Evolutionary conservation across 2,113 vertebrate genomes (phyloP).

Genomic region (Pungitius pungitius): DNA sequence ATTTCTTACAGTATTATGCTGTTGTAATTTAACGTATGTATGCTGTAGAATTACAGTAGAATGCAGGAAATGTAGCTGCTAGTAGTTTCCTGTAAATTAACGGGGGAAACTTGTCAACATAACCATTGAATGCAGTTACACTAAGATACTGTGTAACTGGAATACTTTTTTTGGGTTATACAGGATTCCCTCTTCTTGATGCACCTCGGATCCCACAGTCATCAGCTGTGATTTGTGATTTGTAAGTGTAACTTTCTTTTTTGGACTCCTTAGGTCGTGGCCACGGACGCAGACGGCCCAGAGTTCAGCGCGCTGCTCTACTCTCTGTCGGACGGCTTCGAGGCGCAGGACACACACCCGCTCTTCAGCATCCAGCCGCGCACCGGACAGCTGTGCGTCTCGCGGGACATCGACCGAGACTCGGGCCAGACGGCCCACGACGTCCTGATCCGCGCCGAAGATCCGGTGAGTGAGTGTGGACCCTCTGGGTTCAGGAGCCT

Average conservation of each 20-base stretch:
- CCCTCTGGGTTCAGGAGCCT: no score
- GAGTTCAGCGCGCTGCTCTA: conserved; percentile 85
- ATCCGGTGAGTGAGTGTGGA: conserved; percentile 91
- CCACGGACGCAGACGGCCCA: conserved; percentile 86
- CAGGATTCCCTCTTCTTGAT: background rate
- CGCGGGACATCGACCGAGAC: conserved; percentile 90
- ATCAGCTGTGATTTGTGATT: background rate
- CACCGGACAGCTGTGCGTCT: conserved; percentile 87
- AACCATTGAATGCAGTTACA: background rate
- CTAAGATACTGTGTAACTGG: background rate
- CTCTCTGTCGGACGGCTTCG: conserved; percentile 86
- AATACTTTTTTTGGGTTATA: background rate
- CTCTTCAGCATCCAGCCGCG: conserved; percentile 83
- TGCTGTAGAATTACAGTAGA: no score
- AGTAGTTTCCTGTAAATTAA: no score
- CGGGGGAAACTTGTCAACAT: no score
- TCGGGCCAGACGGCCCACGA: conserved; percentile 82
- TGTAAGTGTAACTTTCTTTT: conserved; percentile 7
- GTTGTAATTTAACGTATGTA: no score
- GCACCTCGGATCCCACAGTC: background rate
- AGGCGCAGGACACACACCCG: conserved; percentile 81
- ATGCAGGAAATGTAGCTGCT: no score
- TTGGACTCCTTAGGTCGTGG: conserved; percentile 81
- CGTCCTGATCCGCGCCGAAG: conserved; percentile 89
- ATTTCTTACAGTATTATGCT: no score